Percentiles rank a stretch among this genome's conserved stretches.
Conservation (phyloP, 2,888 invertebrate species). For the Sicus ferrugineus region DNA sequence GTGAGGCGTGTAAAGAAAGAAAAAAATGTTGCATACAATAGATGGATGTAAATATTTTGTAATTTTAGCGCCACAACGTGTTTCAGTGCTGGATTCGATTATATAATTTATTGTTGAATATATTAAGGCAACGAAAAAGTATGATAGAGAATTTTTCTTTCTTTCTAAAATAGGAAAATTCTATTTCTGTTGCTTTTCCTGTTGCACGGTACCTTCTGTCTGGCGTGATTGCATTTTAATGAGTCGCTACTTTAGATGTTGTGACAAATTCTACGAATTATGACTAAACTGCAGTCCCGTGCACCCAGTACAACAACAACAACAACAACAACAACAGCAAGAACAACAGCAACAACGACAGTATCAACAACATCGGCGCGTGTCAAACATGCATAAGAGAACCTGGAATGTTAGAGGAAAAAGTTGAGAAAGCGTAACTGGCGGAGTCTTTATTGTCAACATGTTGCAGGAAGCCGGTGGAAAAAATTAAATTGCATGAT, state of each 20-base stretch:
- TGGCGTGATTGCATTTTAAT: too few species aligned
- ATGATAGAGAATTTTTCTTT: neutral
- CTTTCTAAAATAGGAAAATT: neutral
- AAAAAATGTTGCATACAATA: neutral
- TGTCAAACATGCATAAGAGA: neutral
- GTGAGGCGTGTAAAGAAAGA: too few species aligned
- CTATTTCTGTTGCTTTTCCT: too few species aligned
- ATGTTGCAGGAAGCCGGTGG: neutral
- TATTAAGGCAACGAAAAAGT: neutral
- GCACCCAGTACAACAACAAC: neutral
- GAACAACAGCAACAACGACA: neutral
- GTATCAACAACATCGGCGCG: neutral
- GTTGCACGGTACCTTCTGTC: too few species aligned
- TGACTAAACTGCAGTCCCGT: neutral
- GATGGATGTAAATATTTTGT: neutral
- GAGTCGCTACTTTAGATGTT: neutral
- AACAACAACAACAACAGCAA: neutral
- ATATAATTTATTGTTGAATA: conserved; percentile 8
- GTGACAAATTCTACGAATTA: neutral
- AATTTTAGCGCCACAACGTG: neutral
- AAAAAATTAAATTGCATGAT: conserved; percentile 1
- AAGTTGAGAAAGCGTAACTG: neutral
- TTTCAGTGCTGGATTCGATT: neutral
- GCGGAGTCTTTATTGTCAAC: neutral
- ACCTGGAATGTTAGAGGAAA: neutral